Evolutionary conservation across 1,140 invertebrate genomes (phyloP).

Genomic region (Holcopasites calliopsidis): DNA sequence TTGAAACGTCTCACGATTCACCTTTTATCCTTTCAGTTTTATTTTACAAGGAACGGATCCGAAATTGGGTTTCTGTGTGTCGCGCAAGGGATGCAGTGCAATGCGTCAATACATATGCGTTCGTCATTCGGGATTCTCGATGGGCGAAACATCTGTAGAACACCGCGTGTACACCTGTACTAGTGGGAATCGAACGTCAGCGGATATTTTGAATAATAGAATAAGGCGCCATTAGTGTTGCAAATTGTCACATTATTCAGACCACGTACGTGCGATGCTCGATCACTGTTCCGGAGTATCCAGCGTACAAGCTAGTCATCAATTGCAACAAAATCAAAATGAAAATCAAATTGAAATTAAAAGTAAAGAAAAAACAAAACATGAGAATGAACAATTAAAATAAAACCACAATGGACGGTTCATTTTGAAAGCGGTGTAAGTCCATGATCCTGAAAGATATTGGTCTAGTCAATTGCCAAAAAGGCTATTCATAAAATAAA

Average conservation of each 20-base stretch:
- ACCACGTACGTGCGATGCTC: not conserved
- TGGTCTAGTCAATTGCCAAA: no score
- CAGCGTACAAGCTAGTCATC: not conserved
- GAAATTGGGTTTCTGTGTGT: not conserved
- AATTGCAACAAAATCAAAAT: no score
- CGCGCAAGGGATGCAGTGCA: not conserved
- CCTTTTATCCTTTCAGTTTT: not conserved
- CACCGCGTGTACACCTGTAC: constrained; percentile 23
- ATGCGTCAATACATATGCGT: constrained; percentile 28
- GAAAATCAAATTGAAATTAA: no score
- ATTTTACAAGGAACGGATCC: not conserved
- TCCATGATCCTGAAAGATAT: no score
- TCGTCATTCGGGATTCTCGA: constrained; percentile 29
- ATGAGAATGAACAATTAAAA: no score
- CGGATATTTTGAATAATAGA: constrained; percentile 43
- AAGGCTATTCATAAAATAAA: no score
- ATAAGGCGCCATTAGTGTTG: constrained; percentile 37
- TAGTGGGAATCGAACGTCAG: constrained; percentile 34
- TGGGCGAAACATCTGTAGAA: constrained; percentile 34
- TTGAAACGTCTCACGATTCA: not conserved
- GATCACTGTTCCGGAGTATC: not conserved
- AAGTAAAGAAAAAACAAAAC: no score
- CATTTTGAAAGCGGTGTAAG: no score
- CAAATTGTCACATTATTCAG: constrained; percentile 30
- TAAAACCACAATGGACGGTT: no score